Conservation (phyloP, 2,113 vertebrate species). For the Neotoma lepida region DNA sequence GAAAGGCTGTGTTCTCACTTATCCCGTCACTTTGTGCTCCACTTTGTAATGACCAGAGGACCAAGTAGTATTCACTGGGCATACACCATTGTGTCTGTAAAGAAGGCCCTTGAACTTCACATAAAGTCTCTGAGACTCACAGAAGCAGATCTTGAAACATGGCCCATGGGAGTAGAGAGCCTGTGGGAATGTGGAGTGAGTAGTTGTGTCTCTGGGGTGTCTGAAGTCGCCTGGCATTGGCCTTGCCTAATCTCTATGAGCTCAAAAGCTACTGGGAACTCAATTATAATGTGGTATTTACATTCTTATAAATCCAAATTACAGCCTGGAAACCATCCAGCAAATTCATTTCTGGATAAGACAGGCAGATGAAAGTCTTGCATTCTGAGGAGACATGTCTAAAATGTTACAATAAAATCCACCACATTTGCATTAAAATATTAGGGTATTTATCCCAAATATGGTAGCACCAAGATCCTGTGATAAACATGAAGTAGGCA, state of each 20-base stretch:
- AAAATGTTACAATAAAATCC: conserved; percentile 83
- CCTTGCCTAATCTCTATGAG: conserved; percentile 14
- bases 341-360: conserved; percentile 74
- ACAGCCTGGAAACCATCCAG: conserved; percentile 19
- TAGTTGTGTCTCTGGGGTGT: conserved; percentile 3
- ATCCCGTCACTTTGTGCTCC: not conserved
- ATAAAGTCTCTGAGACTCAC: not conserved
- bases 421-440: conserved; percentile 83
- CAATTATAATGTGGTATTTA: conserved; percentile 52
- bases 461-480: conserved; percentile 82
- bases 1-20: not conserved
- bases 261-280: conserved; percentile 63
- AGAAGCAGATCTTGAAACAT: conserved; percentile 20
- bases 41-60: not conserved
- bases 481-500: conserved; percentile 84
- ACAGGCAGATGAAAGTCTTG: conserved; percentile 73
- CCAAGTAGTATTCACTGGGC: not conserved
- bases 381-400: conserved; percentile 70
- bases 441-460: conserved; percentile 85
- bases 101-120: not conserved
- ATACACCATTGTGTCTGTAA: not conserved
- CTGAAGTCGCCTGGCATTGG: not conserved
- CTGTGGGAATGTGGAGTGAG: not conserved
- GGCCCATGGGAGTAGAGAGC: not conserved
- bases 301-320: conserved; percentile 66